Evolutionary conservation across 2,113 vertebrate species (phyloP), one percentile per base, ranked within the genome.

Genomic region (Numida meleagris): DNA sequence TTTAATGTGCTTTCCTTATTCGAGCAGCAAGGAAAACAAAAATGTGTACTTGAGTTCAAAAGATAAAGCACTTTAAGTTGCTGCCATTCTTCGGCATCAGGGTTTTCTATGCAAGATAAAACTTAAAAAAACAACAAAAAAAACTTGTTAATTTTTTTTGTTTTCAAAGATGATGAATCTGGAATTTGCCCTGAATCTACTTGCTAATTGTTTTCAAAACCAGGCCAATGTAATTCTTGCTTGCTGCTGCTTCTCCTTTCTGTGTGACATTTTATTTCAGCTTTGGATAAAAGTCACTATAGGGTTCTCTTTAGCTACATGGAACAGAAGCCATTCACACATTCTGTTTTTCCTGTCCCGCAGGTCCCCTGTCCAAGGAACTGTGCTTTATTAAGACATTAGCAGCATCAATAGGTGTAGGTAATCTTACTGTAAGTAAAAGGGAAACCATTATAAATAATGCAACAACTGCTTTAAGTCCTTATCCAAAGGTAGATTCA

Each of bases 401-500:
- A 42, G 55, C 89, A 81, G 43, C 50, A 36, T 76, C 66, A 29
- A 12, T 68, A 78, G 48, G 23, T 65, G 65, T 38, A 46, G 83
- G 40, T 88, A 85, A 42, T 71, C 72, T 82, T 91, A 62, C 88
- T 88, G 75, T 61, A 85, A 93, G 58, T 80, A 62, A 59, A 78
- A 86, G 70, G 53, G 50, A 95, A 86, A 63, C 88, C 50, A 4
- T 71, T 77, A 42, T 86, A 89, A 93, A 94, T 96, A 86, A 95
- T 91, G 67, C 45, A 95, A 3, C 42, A 94, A 4, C 59, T 80
- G 79, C 72, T 50, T 38, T 23, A 73, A 62, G 36, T 10, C 40
- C 53, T 94, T 66, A 42, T 27, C 45, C 14, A 23, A 20, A 6
- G 17, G 50, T 42, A 25, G 79, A 58, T 88, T 88, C 63, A 34